These are phyloP conservation scores for Myxocyprinus asiaticus DNA, from an alignment of 2,113 vertebrate species.

Conservation along the genomic window DNA sequence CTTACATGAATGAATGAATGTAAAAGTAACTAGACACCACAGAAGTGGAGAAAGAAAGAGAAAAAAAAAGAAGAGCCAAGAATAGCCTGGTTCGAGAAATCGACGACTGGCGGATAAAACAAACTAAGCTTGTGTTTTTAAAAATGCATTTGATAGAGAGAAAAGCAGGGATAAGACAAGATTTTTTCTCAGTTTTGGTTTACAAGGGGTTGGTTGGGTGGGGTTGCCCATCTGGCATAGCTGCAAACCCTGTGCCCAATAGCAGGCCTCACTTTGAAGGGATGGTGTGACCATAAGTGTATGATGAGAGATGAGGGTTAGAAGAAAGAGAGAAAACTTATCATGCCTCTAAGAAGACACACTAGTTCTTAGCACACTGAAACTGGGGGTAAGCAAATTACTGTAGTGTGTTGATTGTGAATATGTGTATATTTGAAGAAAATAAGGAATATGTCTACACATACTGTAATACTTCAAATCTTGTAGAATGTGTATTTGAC, in stretches of 20 bases:
- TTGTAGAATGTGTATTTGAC: too few species aligned
- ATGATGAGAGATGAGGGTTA: conserved; percentile 66
- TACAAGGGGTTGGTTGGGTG: conserved; percentile 62
- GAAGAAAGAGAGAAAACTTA: conserved; percentile 54
- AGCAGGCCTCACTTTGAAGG: conserved; percentile 59
- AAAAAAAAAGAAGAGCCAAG: too few species aligned
- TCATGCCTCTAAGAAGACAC: background rate
- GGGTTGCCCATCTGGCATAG: conserved; percentile 70
- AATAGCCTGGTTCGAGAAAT: too few species aligned
- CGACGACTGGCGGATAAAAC: background rate
- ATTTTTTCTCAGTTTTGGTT: conserved; percentile 62
- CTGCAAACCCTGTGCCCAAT: conserved; percentile 59
- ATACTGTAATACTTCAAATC: too few species aligned
- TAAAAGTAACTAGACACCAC: background rate
- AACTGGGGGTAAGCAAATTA: background rate
- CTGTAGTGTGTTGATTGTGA: conserved; percentile 7
- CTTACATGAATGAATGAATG: background rate
- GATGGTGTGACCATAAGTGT: conserved; percentile 51
- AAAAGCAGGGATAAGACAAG: conserved; percentile 12
- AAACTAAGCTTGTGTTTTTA: too few species aligned
- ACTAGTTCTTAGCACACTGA: background rate
- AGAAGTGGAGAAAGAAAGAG: background rate
- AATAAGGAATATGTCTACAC: background rate
- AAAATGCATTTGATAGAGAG: background rate
- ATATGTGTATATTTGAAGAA: conserved; percentile 10